These are phyloP conservation scores for Rhogogaster chlorosoma DNA, from an alignment of 2,888 invertebrate species.

Conservation along the genomic window DNA sequence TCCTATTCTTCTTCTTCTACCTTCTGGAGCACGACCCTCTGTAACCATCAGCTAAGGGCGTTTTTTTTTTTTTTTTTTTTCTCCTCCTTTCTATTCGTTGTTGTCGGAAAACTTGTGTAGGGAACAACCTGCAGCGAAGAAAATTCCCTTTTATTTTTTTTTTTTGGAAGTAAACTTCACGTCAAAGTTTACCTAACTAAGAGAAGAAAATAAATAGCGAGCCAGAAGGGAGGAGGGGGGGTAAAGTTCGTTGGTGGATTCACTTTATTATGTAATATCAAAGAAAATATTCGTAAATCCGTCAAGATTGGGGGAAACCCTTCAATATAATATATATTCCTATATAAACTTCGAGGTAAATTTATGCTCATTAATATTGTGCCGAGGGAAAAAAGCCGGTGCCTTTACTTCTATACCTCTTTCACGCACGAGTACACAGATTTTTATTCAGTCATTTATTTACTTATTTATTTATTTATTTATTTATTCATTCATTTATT, in stretches of 20 bases:
- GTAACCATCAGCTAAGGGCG: not conserved
- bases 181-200: slow-evolving; percentile 1
- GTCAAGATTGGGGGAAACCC: not conserved
- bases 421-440: not conserved
- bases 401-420: not conserved
- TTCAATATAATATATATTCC: not conserved
- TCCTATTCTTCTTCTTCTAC: not conserved
- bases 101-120: not conserved
- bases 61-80: not conserved
- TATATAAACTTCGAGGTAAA: not conserved
- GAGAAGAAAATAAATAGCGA: not conserved
- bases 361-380: slow-evolving; percentile 8
- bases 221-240: not conserved
- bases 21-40: not conserved
- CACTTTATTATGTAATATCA: slow-evolving; percentile 14
- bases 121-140: not conserved
- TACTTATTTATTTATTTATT: not conserved
- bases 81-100: not conserved
- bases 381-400: not conserved
- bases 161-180: not conserved
- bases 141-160: not conserved
- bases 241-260: not conserved
- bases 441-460: not conserved
- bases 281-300: slow-evolving; percentile 1
- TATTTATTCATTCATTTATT: not conserved